Conservation (phyloP, 2,113 vertebrate genomes). For the Larimichthys crocea region DNA sequence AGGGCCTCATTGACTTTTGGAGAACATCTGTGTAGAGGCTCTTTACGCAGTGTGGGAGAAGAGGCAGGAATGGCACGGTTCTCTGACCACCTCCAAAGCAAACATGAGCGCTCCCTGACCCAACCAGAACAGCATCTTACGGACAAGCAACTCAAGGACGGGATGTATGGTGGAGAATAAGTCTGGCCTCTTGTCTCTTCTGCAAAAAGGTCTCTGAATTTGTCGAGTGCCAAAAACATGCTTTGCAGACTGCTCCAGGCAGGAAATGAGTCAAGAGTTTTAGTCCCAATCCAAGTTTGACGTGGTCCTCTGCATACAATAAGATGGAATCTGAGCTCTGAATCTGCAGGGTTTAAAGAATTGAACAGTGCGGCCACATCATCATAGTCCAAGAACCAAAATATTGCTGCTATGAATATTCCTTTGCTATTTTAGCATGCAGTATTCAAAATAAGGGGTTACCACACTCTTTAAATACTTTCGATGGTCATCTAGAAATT, state of each 20-base stretch:
- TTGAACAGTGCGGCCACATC: not conserved
- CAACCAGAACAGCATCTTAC: slow-evolving; percentile 58
- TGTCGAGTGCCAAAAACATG: slow-evolving; percentile 33
- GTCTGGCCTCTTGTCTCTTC: slow-evolving; percentile 1
- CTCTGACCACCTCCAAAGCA: slow-evolving; percentile 70
- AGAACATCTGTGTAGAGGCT: slow-evolving; percentile 72
- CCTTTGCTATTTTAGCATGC: not conserved
- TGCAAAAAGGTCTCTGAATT: slow-evolving; percentile 1
- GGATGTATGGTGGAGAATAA: slow-evolving; percentile 39
- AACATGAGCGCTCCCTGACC: slow-evolving; percentile 57
- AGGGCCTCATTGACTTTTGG: slow-evolving; percentile 61
- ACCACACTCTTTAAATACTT: not conserved
- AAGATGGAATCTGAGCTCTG: slow-evolving; percentile 11
- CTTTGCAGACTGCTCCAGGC: slow-evolving; percentile 17
- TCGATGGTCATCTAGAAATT: not conserved
- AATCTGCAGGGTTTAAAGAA: slow-evolving; percentile 13
- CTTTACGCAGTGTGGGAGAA: slow-evolving; percentile 57
- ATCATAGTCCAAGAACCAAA: not conserved
- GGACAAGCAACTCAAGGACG: slow-evolving; percentile 21
- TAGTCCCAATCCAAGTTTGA: slow-evolving; percentile 11
- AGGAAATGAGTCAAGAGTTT: slow-evolving; percentile 36
- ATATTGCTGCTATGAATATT: not conserved
- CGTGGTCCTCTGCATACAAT: slow-evolving; percentile 9
- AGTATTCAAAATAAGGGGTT: not conserved
- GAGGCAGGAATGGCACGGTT: slow-evolving; percentile 64